A percentile compares a stretch with the other conserved stretches of the same genome.
These are phyloP conservation scores for Callipepla squamata DNA, from an alignment of 2,113 vertebrate genomes.

Conservation along the genomic window DNA sequence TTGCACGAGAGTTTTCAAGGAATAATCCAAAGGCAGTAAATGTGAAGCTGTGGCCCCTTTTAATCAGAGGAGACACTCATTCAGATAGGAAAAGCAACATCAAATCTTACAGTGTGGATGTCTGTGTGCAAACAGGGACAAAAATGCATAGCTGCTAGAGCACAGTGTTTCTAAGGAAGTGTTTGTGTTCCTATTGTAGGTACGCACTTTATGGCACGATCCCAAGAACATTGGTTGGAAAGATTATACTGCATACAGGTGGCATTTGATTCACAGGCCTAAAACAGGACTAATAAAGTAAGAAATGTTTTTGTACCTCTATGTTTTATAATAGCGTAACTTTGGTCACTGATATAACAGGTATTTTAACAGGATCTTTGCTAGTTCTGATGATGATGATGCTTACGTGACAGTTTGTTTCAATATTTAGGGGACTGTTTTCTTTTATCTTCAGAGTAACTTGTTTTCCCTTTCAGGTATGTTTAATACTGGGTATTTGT, in stretches of 20 bases:
- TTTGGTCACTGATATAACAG: neutral
- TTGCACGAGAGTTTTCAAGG: neutral
- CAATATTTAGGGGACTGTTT: neutral
- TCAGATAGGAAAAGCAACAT: neutral
- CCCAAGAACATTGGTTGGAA: constrained; percentile 98
- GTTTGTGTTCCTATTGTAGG: constrained; percentile 75
- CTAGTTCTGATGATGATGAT: neutral
- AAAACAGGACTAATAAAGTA: constrained; percentile 97
- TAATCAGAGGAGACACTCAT: neutral
- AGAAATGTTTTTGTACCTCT: constrained; percentile 16
- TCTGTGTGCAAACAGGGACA: neutral
- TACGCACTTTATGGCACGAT: constrained; percentile 96
- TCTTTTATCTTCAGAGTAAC: neutral
- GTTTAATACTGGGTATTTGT: constrained; percentile 10
- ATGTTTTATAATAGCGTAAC: neutral
- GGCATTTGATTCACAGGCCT: constrained; percentile 97
- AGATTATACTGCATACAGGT: constrained; percentile 97
- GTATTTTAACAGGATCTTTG: neutral
- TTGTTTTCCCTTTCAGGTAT: neutral
- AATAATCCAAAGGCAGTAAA: neutral
- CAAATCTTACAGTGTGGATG: neutral
- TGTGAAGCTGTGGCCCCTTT: neutral
- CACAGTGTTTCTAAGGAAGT: neutral
- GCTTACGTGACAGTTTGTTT: neutral
- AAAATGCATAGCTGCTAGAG: neutral